Percentiles rank a stretch among this genome's conserved stretches.
phyloP scores from a whole-genome alignment of 2,797 vertebrate genomes.

The Atherinosoma microstoma region DNA sequence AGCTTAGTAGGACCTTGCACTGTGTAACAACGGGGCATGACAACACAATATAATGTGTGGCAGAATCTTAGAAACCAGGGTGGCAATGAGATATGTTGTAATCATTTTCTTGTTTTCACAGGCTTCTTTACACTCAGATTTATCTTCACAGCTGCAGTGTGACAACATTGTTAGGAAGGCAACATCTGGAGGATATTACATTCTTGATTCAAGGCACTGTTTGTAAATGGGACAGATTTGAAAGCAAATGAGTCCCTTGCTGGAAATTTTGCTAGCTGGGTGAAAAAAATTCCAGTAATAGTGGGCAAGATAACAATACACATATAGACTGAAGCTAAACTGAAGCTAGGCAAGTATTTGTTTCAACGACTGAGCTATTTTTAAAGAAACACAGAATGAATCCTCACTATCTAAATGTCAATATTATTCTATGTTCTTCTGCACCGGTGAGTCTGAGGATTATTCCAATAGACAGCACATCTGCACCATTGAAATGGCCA shows the following conservation, averaged over 20 bases:
- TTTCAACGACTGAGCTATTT: slow-evolving; percentile 9
- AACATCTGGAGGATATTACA: slow-evolving; percentile 33
- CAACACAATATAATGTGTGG: not conserved
- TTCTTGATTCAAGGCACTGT: slow-evolving; percentile 22
- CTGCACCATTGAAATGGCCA: slow-evolving; percentile 59
- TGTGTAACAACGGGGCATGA: not conserved
- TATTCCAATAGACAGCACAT: slow-evolving; percentile 72
- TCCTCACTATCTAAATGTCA: slow-evolving; percentile 26
- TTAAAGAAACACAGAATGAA: not conserved
- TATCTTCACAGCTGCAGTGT: slow-evolving; percentile 62
- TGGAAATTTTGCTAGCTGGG: slow-evolving; percentile 2
- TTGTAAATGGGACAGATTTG: slow-evolving; percentile 25
- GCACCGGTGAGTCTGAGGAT: slow-evolving; percentile 47
- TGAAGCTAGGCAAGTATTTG: not conserved
- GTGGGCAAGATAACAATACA: not conserved
- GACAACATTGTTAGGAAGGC: slow-evolving; percentile 79
- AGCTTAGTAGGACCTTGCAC: slow-evolving; percentile 4
- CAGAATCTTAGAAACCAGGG: not conserved
- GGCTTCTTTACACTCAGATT: slow-evolving; percentile 78
- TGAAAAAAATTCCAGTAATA: slow-evolving; percentile 21
- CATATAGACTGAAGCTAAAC: slow-evolving; percentile 9
- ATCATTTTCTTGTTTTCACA: slow-evolving; percentile 73
- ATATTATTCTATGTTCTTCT: slow-evolving; percentile 23
- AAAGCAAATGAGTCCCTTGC: slow-evolving; percentile 22
- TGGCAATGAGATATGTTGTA: not conserved